A percentile compares a stretch with the other conserved stretches of the same genome.
phyloP scores from a whole-genome alignment of 2,888 invertebrate genomes.

The Caenorhabditis sinica region DNA sequence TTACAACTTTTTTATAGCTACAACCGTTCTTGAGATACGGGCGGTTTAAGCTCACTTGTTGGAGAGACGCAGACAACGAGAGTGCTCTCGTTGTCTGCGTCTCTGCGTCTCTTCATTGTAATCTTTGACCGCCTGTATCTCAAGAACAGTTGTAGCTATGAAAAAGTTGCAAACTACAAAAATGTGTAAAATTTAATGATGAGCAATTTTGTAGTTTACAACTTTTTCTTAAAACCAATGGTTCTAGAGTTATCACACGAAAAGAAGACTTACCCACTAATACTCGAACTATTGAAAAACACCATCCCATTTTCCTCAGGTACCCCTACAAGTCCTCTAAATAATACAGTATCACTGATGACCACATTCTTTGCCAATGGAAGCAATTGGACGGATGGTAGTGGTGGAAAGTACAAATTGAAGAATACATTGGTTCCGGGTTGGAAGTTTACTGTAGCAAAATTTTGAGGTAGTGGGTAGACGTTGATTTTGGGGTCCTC shows the following conservation, averaged over 20 bases:
- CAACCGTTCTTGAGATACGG: not conserved
- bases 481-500: not conserved
- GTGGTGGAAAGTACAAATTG: not conserved
- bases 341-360: not conserved
- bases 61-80: not conserved
- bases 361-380: constrained; percentile 1
- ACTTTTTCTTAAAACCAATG: not conserved
- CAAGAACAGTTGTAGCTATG: not conserved
- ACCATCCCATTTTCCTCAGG: not conserved
- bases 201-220: not conserved
- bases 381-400: not conserved
- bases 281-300: not conserved
- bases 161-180: not conserved
- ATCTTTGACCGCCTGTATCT: not conserved
- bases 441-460: not conserved
- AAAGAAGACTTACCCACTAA: not conserved
- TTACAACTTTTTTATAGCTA: not conserved
- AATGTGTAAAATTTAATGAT: not conserved
- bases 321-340: not conserved
- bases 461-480: not conserved
- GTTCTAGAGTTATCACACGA: not conserved
- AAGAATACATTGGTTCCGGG: constrained; percentile 15
- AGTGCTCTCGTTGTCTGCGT: not conserved
- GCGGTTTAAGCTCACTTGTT: not conserved
- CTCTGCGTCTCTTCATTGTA: not conserved